phyloP scores from a whole-genome alignment of 1,140 invertebrate genomes.

The Brachionus rubens region DNA sequence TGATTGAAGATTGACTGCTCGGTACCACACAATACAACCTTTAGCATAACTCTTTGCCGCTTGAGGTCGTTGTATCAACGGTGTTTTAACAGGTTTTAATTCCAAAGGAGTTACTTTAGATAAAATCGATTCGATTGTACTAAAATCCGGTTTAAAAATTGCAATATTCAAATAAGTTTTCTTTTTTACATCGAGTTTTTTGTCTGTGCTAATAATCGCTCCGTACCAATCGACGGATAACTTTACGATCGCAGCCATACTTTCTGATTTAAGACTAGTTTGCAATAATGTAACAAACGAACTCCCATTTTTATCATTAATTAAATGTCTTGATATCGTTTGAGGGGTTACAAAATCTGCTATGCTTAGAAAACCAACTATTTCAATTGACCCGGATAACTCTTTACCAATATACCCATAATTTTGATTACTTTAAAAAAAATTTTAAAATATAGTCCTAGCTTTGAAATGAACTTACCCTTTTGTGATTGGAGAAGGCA shows the following conservation, averaged over 20 bases:
- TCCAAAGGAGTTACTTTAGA: neutral
- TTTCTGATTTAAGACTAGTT: constrained; percentile 25
- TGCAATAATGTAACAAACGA: constrained; percentile 1
- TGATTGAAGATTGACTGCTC: constrained; percentile 17
- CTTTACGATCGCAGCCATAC: constrained; percentile 30
- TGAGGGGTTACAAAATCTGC: constrained; percentile 16
- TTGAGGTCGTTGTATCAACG: neutral
- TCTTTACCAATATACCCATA: constrained; percentile 19
- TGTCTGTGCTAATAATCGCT: constrained; percentile 13
- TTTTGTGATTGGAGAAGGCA: constrained; percentile 24
- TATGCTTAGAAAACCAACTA: constrained; percentile 33
- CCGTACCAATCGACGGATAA: neutral
- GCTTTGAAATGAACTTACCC: too few relatives aligned
- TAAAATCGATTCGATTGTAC: neutral
- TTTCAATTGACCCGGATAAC: neutral
- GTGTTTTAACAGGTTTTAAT: neutral
- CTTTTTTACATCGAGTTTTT: neutral
- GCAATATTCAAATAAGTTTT: neutral
- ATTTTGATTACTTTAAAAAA: neutral
- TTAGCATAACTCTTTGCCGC: constrained; percentile 21
- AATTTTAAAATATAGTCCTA: neutral
- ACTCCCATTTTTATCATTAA: too few relatives aligned
- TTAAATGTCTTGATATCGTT: constrained; percentile 17
- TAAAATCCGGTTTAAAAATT: constrained; percentile 30
- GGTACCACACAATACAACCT: constrained; percentile 33